A percentile compares a stretch with the other conserved stretches of the same genome.
phyloP scores from a whole-genome alignment of 2,888 invertebrate genomes.

The Synanthedon formicaeformis region DNA sequence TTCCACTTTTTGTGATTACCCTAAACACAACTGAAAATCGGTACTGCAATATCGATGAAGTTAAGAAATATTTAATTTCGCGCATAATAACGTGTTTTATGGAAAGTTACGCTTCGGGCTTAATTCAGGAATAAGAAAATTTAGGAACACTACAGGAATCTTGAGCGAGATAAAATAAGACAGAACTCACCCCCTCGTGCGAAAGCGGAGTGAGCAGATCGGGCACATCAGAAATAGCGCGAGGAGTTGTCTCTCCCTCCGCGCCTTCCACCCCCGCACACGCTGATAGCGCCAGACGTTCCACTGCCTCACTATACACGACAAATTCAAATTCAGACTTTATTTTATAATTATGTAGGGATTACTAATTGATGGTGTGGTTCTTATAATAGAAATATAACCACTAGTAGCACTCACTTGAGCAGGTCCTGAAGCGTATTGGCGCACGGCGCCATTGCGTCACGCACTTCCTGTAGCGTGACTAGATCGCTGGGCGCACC shows the following conservation, averaged over 20 bases:
- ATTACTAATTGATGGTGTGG: background rate
- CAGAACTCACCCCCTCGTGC: slow-evolving; percentile 45
- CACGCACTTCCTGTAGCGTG: slow-evolving; percentile 52
- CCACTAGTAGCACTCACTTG: slow-evolving; percentile 26
- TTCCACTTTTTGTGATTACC: too few relatives aligned
- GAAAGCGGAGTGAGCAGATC: slow-evolving; percentile 57
- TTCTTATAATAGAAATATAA: too few relatives aligned
- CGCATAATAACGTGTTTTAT: too few relatives aligned
- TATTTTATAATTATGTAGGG: background rate
- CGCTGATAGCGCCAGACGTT: slow-evolving; percentile 48
- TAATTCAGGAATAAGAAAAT: too few relatives aligned
- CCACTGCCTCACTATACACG: slow-evolving; percentile 49
- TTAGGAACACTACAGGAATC: too few relatives aligned
- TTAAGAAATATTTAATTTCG: too few relatives aligned
- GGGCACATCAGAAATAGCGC: slow-evolving; percentile 43
- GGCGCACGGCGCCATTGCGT: slow-evolving; percentile 54
- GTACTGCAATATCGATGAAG: too few relatives aligned
- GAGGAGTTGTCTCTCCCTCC: slow-evolving; percentile 41
- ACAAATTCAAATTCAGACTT: background rate
- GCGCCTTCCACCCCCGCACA: slow-evolving; percentile 53
- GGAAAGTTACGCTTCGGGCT: too few relatives aligned
- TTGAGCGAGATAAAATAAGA: too few relatives aligned
- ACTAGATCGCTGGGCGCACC: slow-evolving; percentile 34
- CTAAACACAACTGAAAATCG: too few relatives aligned
- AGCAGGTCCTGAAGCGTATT: slow-evolving; percentile 49